A percentile compares a stretch with the other conserved stretches of the same genome.
These are phyloP conservation scores for Drosophila pruinosa DNA, from an alignment of 1,140 invertebrate genomes.

Conservation along the genomic window DNA sequence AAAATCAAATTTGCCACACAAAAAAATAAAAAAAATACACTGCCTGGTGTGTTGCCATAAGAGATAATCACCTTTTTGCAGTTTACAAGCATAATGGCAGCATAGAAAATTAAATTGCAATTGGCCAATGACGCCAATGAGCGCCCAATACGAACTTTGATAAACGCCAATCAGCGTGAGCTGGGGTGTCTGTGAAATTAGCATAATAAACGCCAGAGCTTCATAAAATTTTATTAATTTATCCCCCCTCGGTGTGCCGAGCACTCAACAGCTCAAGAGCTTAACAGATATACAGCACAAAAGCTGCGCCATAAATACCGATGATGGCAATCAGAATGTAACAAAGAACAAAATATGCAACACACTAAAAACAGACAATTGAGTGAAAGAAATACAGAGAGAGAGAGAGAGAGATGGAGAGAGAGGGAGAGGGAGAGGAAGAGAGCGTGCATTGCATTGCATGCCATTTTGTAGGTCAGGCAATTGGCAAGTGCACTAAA, in stretches of 20 bases:
- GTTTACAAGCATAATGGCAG: slow-evolving; percentile 57
- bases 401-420: background rate
- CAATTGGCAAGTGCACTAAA: slow-evolving; percentile 75
- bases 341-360: slow-evolving; percentile 12
- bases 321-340: slow-evolving; percentile 6
- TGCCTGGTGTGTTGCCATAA: slow-evolving; percentile 55
- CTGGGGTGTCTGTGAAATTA: slow-evolving; percentile 6
- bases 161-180: slow-evolving; percentile 52
- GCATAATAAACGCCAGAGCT: slow-evolving; percentile 60
- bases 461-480: slow-evolving; percentile 61
- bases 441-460: background rate
- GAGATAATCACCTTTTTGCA: slow-evolving; percentile 65
- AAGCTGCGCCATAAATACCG: slow-evolving; percentile 61
- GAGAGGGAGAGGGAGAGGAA: background rate
- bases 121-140: slow-evolving; percentile 32
- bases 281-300: slow-evolving; percentile 72
- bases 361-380: slow-evolving; percentile 49
- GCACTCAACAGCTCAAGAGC: slow-evolving; percentile 70
- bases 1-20: slow-evolving; percentile 27
- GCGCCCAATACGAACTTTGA: slow-evolving; percentile 58
- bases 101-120: slow-evolving; percentile 69
- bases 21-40: background rate
- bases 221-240: slow-evolving; percentile 79
- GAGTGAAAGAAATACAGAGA: background rate
- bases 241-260: background rate